Base-by-base conservation (phyloP, 2,797 vertebrate species). In the Glyptemys insculpta region DNA sequence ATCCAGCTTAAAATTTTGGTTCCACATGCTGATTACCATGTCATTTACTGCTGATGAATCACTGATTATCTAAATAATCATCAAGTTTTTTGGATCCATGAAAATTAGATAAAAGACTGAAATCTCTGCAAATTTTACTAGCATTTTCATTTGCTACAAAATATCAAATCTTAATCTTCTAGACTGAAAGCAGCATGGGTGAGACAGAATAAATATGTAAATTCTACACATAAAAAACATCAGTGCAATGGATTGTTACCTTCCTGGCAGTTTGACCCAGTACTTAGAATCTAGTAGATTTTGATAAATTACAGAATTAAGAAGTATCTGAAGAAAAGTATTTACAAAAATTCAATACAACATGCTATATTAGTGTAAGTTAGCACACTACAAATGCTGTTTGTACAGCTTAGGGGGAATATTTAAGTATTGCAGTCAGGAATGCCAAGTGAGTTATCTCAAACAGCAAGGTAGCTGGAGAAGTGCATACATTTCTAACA, bases 341-440 rank as follows among this genome's bases (percentile, higher is more conserved):
- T 74, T 50, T 29, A 79, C 37, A 29, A 85, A 65, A 59, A 53
- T 18, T 86, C 47, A 76, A 85, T 37, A 82, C 79, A 91, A 87
- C 65, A 83, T 54, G 12, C n/a, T 90, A 90, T 47, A 92, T 87
- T 85, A 78, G 83, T 59, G 81, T 16, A 86, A 81, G 85, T 95
- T 85, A 91, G 47, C 44, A 81, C 81, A 87, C 83, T 91, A 88
- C 9, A 95, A 47, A 62, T 89, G 62, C 27, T 88, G 57, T 79
- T 90, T 96, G 85, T n/a, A 93, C 25, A 84, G 81, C 37, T 72
- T 91, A 72, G 54, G 86, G 86, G 92, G 68, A 90, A 79, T 91
- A 95, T 84, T 92, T 96, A 92, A 96, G 84, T 84, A 80, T 52
- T 81, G 18, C 34, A 95, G 27, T 91, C 91, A 97, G 82, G 82